Conservation (phyloP, 2,797 vertebrate genomes). For the Myotis pilosus region DNA sequence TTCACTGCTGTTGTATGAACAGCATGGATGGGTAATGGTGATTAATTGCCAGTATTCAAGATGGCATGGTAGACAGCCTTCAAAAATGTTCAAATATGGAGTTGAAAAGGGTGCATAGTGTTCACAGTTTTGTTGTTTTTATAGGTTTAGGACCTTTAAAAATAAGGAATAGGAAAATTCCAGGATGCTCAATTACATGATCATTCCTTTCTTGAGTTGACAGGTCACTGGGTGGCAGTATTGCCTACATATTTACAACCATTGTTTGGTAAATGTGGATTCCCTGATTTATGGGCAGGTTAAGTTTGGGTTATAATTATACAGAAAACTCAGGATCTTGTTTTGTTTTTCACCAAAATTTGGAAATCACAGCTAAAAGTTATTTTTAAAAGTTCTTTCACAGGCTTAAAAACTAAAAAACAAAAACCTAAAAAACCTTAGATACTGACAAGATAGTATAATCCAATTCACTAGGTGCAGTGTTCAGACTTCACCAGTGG, state of each 20-base stretch:
- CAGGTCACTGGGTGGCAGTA: constrained; percentile 67
- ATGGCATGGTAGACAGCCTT: neutral
- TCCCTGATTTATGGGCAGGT: neutral
- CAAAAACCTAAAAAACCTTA: neutral
- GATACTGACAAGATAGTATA: neutral
- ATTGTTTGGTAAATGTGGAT: neutral
- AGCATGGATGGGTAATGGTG: neutral
- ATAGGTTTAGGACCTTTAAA: neutral
- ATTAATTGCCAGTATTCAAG: neutral
- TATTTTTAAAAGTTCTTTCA: neutral
- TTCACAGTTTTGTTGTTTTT: neutral
- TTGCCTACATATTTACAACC: constrained; percentile 31
- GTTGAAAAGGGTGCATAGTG: neutral
- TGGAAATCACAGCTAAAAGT: constrained; percentile 12
- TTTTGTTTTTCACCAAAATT: constrained; percentile 13
- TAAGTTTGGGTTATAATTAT: neutral
- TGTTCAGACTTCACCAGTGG: neutral
- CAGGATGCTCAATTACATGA: neutral
- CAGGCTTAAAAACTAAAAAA: constrained; percentile 3
- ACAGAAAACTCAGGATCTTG: neutral
- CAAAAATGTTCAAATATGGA: neutral
- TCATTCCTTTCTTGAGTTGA: neutral
- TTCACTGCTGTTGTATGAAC: neutral
- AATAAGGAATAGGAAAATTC: neutral
- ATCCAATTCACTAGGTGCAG: neutral